Percentiles rank a stretch among this genome's conserved stretches.
Evolutionary conservation across 2,797 vertebrate genomes (phyloP).

Genomic region (Rhincodon typus): DNA sequence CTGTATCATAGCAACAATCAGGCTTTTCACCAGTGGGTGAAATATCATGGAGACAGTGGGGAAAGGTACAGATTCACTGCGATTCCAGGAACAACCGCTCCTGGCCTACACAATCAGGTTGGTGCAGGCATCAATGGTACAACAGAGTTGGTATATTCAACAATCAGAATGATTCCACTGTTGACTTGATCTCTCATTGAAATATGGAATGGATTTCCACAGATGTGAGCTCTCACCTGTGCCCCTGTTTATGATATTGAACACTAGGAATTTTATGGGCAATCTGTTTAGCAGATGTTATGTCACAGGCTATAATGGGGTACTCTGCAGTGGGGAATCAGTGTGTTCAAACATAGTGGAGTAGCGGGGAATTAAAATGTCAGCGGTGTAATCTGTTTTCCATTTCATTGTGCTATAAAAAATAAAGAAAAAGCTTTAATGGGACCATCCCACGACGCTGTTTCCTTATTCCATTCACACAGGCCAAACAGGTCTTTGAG

Average conservation of each 20-base stretch:
- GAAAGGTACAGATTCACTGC: not conserved
- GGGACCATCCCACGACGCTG: not conserved
- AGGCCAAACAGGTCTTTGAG: not conserved
- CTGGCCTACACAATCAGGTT: not conserved
- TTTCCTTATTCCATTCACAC: not conserved
- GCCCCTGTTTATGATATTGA: not conserved
- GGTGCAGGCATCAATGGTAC: not conserved
- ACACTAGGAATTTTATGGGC: not conserved
- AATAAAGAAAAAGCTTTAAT: not conserved
- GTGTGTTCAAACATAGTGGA: not conserved
- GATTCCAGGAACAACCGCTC: not conserved
- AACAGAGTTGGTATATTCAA: not conserved
- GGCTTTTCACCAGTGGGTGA: not conserved
- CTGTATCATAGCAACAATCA: not conserved
- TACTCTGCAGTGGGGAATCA: not conserved
- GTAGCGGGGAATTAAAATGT: not conserved
- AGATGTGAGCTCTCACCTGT: not conserved
- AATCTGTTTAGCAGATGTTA: conserved; percentile 1
- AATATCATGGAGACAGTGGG: not conserved
- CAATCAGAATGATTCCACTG: not conserved
- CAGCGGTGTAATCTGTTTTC: not conserved
- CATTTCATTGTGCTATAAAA: not conserved
- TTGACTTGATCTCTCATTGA: not conserved
- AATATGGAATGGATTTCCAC: not conserved
- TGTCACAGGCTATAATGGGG: not conserved